Percentiles rank a stretch among this genome's conserved stretches.
phyloP scores from a whole-genome alignment of 2,113 vertebrate species.

The Onychorhynchus coronatus region DNA sequence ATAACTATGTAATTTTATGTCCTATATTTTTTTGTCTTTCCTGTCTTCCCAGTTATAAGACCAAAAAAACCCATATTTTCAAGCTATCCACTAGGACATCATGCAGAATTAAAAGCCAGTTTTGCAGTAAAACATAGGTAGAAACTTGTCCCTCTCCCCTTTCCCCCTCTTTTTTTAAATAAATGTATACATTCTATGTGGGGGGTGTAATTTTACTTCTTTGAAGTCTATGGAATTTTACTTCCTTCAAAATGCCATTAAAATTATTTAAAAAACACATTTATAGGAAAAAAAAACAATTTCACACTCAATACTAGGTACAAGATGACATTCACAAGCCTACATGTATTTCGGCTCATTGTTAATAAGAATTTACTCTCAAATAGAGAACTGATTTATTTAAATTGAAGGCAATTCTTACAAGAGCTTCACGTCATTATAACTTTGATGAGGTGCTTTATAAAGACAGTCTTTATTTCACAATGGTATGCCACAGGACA shows the following conservation, averaged over 20 bases:
- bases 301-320: background rate
- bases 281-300: background rate
- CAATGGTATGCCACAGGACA: background rate
- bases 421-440: background rate
- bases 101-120: background rate
- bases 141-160: background rate
- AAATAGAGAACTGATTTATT: background rate
- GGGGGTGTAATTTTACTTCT: background rate
- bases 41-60: background rate
- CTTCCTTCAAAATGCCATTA: background rate
- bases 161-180: rapidly evolving
- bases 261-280: background rate
- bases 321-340: background rate
- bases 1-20: background rate
- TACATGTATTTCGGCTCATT: background rate
- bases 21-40: background rate
- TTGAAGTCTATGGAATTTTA: background rate
- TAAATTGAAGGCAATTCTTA: background rate
- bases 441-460: background rate
- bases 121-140: background rate
- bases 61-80: background rate
- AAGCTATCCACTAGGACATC: background rate
- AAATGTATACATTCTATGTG: background rate
- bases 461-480: background rate
- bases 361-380: background rate